Percentiles rank a stretch among this genome's conserved stretches.
Evolutionary conservation across 2,113 vertebrate species (phyloP).

Genomic region (sheep (Ovis aries)): DNA sequence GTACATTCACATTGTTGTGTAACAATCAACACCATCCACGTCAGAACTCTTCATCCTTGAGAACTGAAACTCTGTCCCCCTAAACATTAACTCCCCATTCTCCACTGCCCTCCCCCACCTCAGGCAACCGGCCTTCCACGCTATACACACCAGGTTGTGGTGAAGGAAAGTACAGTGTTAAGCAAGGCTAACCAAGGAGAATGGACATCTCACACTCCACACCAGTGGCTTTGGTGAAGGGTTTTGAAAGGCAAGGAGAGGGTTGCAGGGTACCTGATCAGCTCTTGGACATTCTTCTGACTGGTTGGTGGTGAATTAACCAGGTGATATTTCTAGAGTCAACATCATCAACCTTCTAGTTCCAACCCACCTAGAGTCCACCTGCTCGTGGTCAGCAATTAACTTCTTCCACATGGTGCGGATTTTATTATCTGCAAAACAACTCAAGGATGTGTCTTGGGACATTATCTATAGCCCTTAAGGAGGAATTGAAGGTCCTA

Average conservation of each 20-base stretch:
- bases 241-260: background rate
- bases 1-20: background rate
- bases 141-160: too few relatives aligned
- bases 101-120: background rate
- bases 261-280: background rate
- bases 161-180: background rate
- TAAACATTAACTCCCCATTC: background rate
- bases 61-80: background rate
- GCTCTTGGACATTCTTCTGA: background rate
- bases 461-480: background rate
- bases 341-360: background rate
- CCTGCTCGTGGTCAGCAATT: background rate
- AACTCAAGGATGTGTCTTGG: too few relatives aligned
- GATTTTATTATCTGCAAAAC: background rate
- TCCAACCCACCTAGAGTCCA: background rate
- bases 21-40: background rate
- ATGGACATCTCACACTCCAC: background rate
- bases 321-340: background rate
- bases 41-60: background rate
- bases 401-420: background rate
- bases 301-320: too few relatives aligned
- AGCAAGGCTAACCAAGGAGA: background rate
- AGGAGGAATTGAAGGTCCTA: background rate
- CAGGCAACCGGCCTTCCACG: rapidly evolving
- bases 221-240: background rate